These are phyloP conservation scores for Perca flavescens DNA, from an alignment of 2,113 vertebrate genomes.

Conservation along the genomic window DNA sequence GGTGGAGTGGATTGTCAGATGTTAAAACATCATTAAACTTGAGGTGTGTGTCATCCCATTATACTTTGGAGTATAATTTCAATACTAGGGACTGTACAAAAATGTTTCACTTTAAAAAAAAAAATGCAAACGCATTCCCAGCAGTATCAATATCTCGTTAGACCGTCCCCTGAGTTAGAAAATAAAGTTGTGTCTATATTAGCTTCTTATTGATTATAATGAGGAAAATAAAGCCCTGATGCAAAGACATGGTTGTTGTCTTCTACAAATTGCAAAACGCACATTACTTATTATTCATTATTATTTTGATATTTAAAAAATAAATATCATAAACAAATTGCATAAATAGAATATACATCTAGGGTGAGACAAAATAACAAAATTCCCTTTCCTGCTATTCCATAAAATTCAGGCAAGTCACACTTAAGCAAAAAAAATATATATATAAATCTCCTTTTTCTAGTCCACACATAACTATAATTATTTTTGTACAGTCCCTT, in stretches of 20 bases:
- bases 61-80: not conserved
- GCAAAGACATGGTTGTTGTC: not conserved
- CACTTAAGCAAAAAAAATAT: not conserved
- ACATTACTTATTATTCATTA: not conserved
- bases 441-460: no score
- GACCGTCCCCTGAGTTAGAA: not conserved
- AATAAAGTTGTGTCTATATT: not conserved
- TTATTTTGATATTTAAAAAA: not conserved
- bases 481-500: not conserved
- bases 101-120: not conserved
- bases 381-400: not conserved
- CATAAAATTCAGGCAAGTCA: not conserved
- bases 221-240: not conserved
- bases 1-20: not conserved
- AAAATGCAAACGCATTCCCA: not conserved
- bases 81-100: not conserved
- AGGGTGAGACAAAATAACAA: not conserved
- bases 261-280: not conserved
- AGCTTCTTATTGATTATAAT: not conserved
- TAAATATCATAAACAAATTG: not conserved
- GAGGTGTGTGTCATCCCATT: not conserved
- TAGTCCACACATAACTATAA: not conserved
- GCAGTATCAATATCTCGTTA: not conserved
- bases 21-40: not conserved
- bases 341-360: not conserved